Percentiles rank a stretch among this genome's conserved stretches.
Evolutionary conservation across 2,888 invertebrate genomes (phyloP).

Genomic region (Eupithecia dodoneata): DNA sequence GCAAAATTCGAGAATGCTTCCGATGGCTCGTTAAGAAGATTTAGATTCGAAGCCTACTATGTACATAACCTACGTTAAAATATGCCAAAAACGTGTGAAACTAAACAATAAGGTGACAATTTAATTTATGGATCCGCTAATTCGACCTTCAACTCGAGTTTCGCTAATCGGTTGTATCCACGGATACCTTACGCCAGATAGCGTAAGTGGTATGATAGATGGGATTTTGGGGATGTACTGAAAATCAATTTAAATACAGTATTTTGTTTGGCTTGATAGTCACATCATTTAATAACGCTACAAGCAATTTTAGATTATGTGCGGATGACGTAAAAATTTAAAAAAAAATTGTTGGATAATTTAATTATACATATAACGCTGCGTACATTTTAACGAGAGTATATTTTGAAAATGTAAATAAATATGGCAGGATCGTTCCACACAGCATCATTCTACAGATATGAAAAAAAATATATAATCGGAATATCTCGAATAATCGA

Average conservation of each 20-base stretch:
- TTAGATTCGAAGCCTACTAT: neutral
- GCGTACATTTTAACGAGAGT: too few relatives aligned
- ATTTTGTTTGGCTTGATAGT: neutral
- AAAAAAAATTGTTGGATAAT: too few relatives aligned
- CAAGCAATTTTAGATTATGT: too few relatives aligned
- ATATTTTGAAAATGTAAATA: too few relatives aligned
- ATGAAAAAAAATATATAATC: too few relatives aligned
- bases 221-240: neutral
- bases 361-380: too few relatives aligned
- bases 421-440: neutral
- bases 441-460: too few relatives aligned
- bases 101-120: slow-evolving; percentile 21
- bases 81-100: slow-evolving; percentile 18
- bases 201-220: neutral
- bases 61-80: neutral
- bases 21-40: neutral
- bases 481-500: too few relatives aligned
- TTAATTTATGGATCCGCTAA: slow-evolving; percentile 24
- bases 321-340: too few relatives aligned
- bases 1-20: neutral
- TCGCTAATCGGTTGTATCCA: slow-evolving; percentile 17
- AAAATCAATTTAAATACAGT: neutral
- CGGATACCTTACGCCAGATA: slow-evolving; percentile 1
- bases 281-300: too few relatives aligned
- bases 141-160: slow-evolving; percentile 27